Base-by-base conservation (phyloP, 2,113 vertebrate genomes). In the Xiphorhynchus elegans region DNA sequence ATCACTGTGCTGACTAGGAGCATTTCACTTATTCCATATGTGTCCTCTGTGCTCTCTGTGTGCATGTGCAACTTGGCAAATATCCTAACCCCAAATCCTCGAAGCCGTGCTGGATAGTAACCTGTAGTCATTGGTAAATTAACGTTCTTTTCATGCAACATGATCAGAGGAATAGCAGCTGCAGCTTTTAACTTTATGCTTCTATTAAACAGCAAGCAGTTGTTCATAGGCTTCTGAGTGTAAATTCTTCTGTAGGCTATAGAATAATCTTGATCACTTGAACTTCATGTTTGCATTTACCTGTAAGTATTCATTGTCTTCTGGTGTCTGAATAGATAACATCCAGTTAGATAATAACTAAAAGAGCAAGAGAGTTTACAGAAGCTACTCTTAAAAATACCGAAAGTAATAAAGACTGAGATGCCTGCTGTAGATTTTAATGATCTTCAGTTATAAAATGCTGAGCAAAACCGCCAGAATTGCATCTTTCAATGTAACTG, bases 11-110 rank as follows among this genome's bases (percentile, higher is more conserved):
- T 80, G 63, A 33, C 21, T 40, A 9, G 88, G 50, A 73, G 5
- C n/a, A 50, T 58, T 67, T 80, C n/a, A 37, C 15, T 52, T 79
- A 44, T 4, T 84, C 50, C 6, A 1, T 39, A 74, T 0, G 1
- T 50, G 37, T 80, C 16, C 13, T 74, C 23, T 53, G 16, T 0
- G 0, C 17, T 77, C n/a, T 66, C 1, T 33, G 16, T 72, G 21
- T 37, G 25, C 5, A 0, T 62, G 10, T 66, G 44, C 13, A 55
- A 9, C 28, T 87, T 44, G 19, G 69, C 49, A 89, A 17, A 87
- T 79, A 56, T 8, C 33, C 40, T 59, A 39, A 35, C 8, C 16
- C 17, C 13, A 79, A 50, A 33, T 50, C 9, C 24, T 74, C 87
- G 74, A 76, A 75, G 31, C 26, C 4, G 1, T 73, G 42, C 17